Base-by-base conservation (phyloP, 2,888 invertebrate species). In the Tetropium fuscum region DNA sequence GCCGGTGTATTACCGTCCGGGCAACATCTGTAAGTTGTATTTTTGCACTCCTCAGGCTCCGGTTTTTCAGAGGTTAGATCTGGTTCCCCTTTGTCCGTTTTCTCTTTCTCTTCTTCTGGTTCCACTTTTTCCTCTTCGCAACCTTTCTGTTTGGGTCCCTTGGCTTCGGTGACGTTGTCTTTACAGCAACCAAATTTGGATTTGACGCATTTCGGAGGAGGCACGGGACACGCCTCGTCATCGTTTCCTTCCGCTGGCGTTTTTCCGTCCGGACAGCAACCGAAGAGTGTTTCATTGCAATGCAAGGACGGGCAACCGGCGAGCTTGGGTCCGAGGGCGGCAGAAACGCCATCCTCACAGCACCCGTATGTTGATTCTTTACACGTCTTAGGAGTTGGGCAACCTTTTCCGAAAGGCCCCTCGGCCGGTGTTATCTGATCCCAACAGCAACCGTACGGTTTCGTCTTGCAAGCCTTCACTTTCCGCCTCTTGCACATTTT, bases 181-280 rank as follows among this genome's bases (percentile, higher is more conserved):
- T 90, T 88, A 74, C 97, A 97, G 77, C 97, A 97, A 2, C 95
- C 95, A 75, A 88, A 94, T 87, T 85, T 81, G 3, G 89, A 85
- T 60, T 83, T 80, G 43, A 81, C 79, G 78, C 90, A 90, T 34
- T 83, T 78, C 1, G 88, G 87, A 6, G 87, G 87, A 8, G 77
- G 83, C 67, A 83, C 83, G 51, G 91, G 91, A 77, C 98, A 98
- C 8, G 94, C 97, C 77, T 94, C 92, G 11, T 68, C 60, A 66
- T 93, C 88, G 70, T 93, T 92, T 43, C 96, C 95, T 76, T 89
- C 86, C 0, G 96, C 91, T 5, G 88, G 83, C 0, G 91, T 92
- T 67, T 86, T 85, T 40, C 90, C 89, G 79, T 95, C 94, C 6
- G 88, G 87, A 74, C 96, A 97, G 77, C 96, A 97, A 1, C 96